A percentile compares a stretch with the other conserved stretches of the same genome.
Conservation (phyloP, 2,113 vertebrate species). For the Rana temporaria region DNA sequence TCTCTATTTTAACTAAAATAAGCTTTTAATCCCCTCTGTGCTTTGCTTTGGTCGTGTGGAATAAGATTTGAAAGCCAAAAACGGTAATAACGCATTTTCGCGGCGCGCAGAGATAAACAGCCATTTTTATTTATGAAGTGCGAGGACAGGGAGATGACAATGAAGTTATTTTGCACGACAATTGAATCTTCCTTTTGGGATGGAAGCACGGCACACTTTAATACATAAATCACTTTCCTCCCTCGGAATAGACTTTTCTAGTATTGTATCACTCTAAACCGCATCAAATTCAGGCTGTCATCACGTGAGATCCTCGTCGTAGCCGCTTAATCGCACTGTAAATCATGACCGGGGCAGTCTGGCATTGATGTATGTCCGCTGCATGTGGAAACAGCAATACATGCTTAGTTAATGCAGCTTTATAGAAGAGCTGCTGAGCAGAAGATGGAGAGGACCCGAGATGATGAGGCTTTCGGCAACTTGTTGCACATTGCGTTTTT, state of each 20-base stretch:
- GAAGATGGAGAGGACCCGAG: background rate
- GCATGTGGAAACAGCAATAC: background rate
- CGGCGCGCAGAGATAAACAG: background rate
- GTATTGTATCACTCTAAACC: background rate
- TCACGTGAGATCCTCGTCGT: conserved; percentile 13
- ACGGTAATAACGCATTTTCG: background rate
- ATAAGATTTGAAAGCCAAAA: background rate
- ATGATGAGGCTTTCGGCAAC: background rate
- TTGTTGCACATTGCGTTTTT: too few species aligned
- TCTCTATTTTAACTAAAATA: too few species aligned
- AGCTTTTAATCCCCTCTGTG: background rate
- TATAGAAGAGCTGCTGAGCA: background rate
- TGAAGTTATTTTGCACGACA: conserved; percentile 10
- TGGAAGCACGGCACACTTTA: background rate
- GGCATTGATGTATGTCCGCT: conserved; percentile 5
- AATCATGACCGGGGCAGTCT: background rate
- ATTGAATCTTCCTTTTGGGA: conserved; percentile 23
- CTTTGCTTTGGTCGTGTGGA: background rate
- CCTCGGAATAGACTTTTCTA: background rate
- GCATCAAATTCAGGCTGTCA: conserved; percentile 11
- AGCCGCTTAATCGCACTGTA: conserved; percentile 10
- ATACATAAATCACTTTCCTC: conserved; percentile 16
- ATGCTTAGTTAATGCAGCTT: background rate
- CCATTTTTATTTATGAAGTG: conserved; percentile 21
- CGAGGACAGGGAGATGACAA: conserved; percentile 1